Evolutionary conservation across 2,888 invertebrate genomes (phyloP).

Genomic region (Lymantria monacha): DNA sequence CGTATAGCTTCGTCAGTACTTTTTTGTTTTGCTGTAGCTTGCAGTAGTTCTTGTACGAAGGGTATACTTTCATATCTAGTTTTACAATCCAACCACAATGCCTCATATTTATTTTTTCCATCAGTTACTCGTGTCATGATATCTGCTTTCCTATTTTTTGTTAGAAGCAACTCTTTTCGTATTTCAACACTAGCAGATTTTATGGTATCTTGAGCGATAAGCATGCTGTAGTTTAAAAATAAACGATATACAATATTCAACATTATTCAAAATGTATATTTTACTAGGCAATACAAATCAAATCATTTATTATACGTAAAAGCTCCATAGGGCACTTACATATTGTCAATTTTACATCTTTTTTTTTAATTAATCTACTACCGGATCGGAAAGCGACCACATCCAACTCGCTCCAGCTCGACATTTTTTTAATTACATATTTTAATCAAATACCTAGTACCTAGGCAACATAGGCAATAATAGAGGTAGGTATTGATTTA

Average conservation of each 20-base stretch:
- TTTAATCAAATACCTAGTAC: no score
- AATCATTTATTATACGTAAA: no score
- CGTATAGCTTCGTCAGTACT: slow-evolving; percentile 38
- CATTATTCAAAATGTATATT: not conserved
- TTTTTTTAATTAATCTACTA: no score
- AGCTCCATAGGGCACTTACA: no score
- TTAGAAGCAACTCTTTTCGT: slow-evolving; percentile 52
- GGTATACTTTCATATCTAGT: slow-evolving; percentile 60
- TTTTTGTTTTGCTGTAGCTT: slow-evolving; percentile 29
- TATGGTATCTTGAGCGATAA: slow-evolving; percentile 50
- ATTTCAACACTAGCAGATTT: slow-evolving; percentile 57
- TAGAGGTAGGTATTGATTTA: no score
- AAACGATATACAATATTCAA: not conserved
- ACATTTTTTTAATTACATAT: not conserved
- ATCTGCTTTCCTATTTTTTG: slow-evolving; percentile 48
- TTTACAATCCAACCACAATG: slow-evolving; percentile 56
- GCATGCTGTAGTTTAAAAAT: slow-evolving; percentile 42
- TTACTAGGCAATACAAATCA: no score
- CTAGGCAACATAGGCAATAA: no score
- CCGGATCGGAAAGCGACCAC: no score
- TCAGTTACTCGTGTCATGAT: slow-evolving; percentile 42
- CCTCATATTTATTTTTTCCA: slow-evolving; percentile 60
- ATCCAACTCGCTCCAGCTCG: no score
- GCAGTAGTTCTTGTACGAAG: slow-evolving; percentile 50
- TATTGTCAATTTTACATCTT: no score